phyloP scores from a whole-genome alignment of 2,888 invertebrate species.

The Halictus quadricinctus region DNA sequence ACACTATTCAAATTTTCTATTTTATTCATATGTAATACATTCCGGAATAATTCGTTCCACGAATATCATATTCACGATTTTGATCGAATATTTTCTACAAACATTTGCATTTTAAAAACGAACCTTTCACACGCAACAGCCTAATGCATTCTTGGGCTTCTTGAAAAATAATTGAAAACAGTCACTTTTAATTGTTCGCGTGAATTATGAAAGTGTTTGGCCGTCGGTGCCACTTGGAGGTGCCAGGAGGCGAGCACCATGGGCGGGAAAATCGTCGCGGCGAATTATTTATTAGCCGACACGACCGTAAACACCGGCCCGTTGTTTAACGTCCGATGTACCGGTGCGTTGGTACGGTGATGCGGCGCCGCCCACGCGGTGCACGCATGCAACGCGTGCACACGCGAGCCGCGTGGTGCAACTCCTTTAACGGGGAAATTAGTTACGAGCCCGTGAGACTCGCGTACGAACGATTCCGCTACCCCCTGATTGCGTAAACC shows the following conservation, averaged over 20 bases:
- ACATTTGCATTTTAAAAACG: background rate
- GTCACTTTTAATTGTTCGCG: background rate
- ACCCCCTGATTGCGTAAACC: slow-evolving; percentile 24
- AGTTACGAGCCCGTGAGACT: slow-evolving; percentile 28
- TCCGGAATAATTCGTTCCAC: too few relatives aligned
- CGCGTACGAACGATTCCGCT: slow-evolving; percentile 22
- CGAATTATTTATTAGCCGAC: slow-evolving; percentile 61
- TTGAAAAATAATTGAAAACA: background rate
- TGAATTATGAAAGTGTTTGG: background rate
- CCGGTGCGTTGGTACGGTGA: slow-evolving; percentile 24
- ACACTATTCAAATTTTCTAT: too few relatives aligned
- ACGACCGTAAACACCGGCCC: slow-evolving; percentile 53
- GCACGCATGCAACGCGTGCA: slow-evolving; percentile 41
- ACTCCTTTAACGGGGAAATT: slow-evolving; percentile 33
- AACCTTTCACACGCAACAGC: background rate
- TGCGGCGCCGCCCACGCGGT: slow-evolving; percentile 44
- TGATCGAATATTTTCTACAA: background rate
- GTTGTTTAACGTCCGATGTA: slow-evolving; percentile 9
- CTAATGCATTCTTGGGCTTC: background rate
- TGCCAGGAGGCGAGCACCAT: slow-evolving; percentile 27
- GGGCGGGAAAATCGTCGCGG: slow-evolving; percentile 53
- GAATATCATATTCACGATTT: too few relatives aligned
- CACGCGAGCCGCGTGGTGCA: slow-evolving; percentile 29
- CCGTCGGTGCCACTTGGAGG: background rate
- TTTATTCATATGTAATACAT: background rate